These are phyloP conservation scores for Smithornis capensis DNA, from an alignment of 2,113 vertebrate genomes.

Conservation along the genomic window DNA sequence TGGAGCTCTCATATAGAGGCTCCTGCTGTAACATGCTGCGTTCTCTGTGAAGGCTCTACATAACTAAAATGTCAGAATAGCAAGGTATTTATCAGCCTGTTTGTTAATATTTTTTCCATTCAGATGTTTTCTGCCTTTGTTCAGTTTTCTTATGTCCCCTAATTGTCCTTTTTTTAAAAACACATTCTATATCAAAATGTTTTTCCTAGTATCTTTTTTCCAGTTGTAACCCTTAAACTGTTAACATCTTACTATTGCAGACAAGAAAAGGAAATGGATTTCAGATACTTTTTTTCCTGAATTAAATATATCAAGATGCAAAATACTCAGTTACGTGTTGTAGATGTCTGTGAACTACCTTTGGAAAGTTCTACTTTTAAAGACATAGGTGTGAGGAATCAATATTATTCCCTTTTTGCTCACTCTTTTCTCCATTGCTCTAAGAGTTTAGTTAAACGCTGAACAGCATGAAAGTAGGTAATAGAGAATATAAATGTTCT, in stretches of 20 bases:
- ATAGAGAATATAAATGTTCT: neutral
- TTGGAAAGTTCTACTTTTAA: neutral
- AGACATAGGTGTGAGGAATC: neutral
- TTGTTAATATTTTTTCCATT: neutral
- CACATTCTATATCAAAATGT: neutral
- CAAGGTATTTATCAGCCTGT: neutral
- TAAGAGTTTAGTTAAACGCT: neutral
- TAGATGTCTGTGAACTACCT: neutral
- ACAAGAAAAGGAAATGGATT: neutral
- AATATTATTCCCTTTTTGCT: neutral
- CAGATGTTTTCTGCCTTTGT: neutral
- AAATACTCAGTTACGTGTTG: neutral
- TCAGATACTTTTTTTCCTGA: neutral
- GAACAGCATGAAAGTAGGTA: neutral
- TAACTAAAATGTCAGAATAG: neutral
- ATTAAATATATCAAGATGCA: neutral
- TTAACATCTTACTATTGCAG: neutral
- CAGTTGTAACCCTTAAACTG: neutral
- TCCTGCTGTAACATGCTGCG: neutral
- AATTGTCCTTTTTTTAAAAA: neutral
- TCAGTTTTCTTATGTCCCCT: neutral
- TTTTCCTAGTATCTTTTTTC: neutral
- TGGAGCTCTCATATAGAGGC: neutral
- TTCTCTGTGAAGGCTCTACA: neutral
- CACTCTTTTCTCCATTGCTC: neutral